Evolutionary conservation across 2,888 invertebrate species (phyloP).

Genomic region (Epirrita christyi): DNA sequence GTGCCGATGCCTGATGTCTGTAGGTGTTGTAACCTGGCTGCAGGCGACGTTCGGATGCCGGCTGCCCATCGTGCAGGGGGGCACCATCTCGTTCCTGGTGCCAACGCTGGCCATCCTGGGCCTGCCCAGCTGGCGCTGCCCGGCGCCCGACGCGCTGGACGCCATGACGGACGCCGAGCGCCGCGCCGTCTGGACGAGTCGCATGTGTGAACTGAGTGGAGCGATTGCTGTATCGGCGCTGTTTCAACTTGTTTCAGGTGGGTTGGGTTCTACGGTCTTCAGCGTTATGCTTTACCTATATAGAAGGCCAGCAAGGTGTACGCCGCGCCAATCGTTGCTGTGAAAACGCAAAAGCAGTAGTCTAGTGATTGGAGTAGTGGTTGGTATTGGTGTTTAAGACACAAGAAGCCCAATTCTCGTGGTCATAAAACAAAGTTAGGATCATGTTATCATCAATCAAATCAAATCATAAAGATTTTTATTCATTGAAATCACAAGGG

Average conservation of each 20-base stretch:
- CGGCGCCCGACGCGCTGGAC: conserved; percentile 75
- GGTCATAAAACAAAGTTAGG: too few species aligned
- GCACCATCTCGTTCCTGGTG: conserved; percentile 92
- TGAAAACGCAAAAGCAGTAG: too few species aligned
- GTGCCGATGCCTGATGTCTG: neutral
- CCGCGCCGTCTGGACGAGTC: conserved; percentile 87
- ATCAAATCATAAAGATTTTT: too few species aligned
- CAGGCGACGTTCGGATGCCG: conserved; percentile 91
- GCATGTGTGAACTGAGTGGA: conserved; percentile 93
- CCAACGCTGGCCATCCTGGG: conserved; percentile 91
- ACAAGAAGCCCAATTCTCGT: too few species aligned
- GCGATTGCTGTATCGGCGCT: conserved; percentile 92
- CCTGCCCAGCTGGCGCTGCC: conserved; percentile 90
- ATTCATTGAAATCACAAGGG: too few species aligned
- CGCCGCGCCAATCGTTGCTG: too few species aligned
- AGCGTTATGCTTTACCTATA: too few species aligned
- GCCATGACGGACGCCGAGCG: conserved; percentile 83
- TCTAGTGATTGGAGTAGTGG: too few species aligned
- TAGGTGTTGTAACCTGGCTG: conserved; percentile 89
- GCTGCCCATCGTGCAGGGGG: conserved; percentile 90
- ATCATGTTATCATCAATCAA: too few species aligned
- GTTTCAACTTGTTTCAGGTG: conserved; percentile 90
- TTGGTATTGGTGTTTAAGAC: too few species aligned
- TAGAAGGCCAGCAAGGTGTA: too few species aligned
- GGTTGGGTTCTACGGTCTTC: too few species aligned